phyloP scores from a whole-genome alignment of 2,797 vertebrate species.

The Poliocrania exsul region DNA sequence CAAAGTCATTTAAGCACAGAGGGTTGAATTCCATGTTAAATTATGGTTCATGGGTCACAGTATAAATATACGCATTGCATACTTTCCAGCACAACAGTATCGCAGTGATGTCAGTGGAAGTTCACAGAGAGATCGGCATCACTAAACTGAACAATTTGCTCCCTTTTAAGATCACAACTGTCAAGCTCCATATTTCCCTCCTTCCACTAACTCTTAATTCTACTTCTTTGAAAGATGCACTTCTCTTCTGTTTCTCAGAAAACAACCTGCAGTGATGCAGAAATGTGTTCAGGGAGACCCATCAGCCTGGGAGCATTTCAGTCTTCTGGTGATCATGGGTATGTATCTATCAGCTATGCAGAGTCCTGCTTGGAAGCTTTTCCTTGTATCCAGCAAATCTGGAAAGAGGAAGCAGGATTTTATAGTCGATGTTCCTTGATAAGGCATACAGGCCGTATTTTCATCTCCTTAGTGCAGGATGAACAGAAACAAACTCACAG shows the following conservation, averaged over 20 bases:
- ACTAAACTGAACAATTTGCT: conserved; percentile 31
- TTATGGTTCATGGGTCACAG: conserved; percentile 55
- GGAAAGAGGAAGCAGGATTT: conserved; percentile 1
- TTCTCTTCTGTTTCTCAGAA: not conserved
- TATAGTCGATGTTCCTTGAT: not conserved
- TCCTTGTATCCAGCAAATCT: not conserved
- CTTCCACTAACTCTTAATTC: not conserved
- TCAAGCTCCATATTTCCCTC: not conserved
- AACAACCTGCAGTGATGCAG: not conserved
- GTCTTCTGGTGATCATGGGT: not conserved
- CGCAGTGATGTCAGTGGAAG: conserved; percentile 52
- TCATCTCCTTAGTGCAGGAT: not conserved
- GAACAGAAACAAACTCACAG: not conserved
- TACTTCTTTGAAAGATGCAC: not conserved
- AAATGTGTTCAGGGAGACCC: not conserved
- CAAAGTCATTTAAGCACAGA: conserved; percentile 41
- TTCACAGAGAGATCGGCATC: conserved; percentile 37
- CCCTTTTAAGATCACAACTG: conserved; percentile 22
- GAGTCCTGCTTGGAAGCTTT: not conserved
- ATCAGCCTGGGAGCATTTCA: not conserved
- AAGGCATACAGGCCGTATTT: not conserved
- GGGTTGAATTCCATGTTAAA: conserved; percentile 64
- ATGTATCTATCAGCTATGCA: not conserved
- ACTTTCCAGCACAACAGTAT: conserved; percentile 40
- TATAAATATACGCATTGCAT: conserved; percentile 60